Percentiles rank a stretch among this genome's conserved stretches.
Evolutionary conservation across 1,140 invertebrate species (phyloP).

Genomic region (Cardiocondyla obscurior): DNA sequence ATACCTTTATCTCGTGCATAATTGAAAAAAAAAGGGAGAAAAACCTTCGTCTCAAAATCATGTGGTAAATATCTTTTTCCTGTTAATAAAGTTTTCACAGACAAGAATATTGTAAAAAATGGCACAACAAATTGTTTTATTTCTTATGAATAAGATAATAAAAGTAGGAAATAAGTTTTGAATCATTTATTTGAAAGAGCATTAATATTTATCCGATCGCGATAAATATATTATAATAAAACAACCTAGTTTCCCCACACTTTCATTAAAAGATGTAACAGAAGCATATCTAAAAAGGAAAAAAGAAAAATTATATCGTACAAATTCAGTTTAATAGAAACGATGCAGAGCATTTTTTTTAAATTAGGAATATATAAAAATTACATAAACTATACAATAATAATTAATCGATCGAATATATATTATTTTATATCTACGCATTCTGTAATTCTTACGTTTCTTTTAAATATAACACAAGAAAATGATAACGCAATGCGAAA

Average conservation of each 20-base stretch:
- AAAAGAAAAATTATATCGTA: conserved; percentile 62
- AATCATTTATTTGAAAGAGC: conserved; percentile 48
- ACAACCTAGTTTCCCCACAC: not conserved
- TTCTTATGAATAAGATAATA: conserved; percentile 20
- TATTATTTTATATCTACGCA: conserved; percentile 55
- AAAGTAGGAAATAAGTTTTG: conserved; percentile 9
- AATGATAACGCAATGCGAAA: not conserved
- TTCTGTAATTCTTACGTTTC: conserved; percentile 58
- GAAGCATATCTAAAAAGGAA: conserved; percentile 45
- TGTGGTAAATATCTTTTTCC: not conserved
- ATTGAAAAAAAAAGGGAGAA: conserved; percentile 6
- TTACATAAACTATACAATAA: conserved; percentile 58
- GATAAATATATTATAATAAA: conserved; percentile 53
- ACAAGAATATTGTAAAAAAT: conserved; percentile 21
- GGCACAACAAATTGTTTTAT: not conserved
- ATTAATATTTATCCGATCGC: conserved; percentile 36
- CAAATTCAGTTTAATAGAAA: conserved; percentile 71
- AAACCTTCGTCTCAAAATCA: not conserved
- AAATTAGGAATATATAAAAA: conserved; percentile 66
- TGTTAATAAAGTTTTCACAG: not conserved
- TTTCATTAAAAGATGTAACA: conserved; percentile 14
- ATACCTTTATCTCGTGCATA: not conserved
- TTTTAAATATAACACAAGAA: conserved; percentile 56
- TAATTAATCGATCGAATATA: conserved; percentile 54
- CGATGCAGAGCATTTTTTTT: conserved; percentile 43